These are phyloP conservation scores for Dorcus hopei DNA, from an alignment of 2,888 invertebrate species.

Conservation along the genomic window DNA sequence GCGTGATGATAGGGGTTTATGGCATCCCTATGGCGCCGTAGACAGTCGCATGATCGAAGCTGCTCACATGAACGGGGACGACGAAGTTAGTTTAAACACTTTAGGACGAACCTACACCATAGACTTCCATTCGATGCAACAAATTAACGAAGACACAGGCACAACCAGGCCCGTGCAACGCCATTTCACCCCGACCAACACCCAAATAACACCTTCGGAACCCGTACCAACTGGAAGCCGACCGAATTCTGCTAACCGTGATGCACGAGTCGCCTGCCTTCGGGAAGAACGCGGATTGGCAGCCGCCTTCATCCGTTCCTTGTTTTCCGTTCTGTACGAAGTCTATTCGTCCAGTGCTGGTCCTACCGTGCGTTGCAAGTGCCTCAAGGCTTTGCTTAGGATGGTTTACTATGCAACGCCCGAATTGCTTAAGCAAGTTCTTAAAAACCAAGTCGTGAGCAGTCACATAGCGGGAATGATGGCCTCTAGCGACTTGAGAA, in stretches of 20 bases:
- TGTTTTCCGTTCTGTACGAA: conserved; percentile 94
- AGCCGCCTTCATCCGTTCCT: conserved; percentile 64
- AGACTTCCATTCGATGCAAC: conserved; percentile 93
- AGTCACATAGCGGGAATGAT: conserved; percentile 99
- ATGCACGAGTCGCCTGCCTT: conserved; percentile 68
- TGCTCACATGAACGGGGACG: conserved; percentile 90
- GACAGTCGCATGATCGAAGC: conserved; percentile 95
- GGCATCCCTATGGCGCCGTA: conserved; percentile 89
- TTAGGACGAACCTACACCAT: conserved; percentile 93
- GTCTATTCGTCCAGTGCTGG: conserved; percentile 98
- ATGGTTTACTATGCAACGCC: conserved; percentile 95
- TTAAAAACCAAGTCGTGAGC: conserved; percentile 77
- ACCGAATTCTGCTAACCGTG: conserved; percentile 48
- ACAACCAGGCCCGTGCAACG: conserved; percentile 90
- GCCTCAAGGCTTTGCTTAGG: conserved; percentile 89
- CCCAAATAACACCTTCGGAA: conserved; percentile 27
- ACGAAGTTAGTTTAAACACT: conserved; percentile 84
- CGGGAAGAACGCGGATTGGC: conserved; percentile 69
- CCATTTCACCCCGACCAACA: conserved; percentile 60
- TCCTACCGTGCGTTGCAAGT: conserved; percentile 95
- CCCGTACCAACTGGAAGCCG: conserved; percentile 31
- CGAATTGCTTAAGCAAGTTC: conserved; percentile 74
- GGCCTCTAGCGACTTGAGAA: conserved; percentile 93
- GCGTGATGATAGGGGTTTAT: conserved; percentile 90
- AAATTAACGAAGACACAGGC: conserved; percentile 94